Base-by-base conservation (phyloP, 2,797 vertebrate genomes). In the Poecilia velifera region DNA sequence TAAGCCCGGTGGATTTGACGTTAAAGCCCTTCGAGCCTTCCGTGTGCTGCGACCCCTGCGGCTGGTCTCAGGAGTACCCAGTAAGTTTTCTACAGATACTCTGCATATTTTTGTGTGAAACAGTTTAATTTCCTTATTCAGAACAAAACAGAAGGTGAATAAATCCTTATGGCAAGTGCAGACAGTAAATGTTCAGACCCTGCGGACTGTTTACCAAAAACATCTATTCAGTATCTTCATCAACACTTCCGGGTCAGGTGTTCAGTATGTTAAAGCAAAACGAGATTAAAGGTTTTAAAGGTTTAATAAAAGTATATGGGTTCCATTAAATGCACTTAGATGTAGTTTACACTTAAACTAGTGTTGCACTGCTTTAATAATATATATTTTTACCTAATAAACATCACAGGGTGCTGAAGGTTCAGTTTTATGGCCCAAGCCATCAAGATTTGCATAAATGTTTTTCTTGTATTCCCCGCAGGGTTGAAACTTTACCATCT, bases 21-120 rank as follows among this genome's bases (percentile, higher is more conserved):
- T 99, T 91, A 99, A 99, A 97, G 98, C 98, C 94, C 97, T 99
- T 87, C 96, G 98, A 96, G 98, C 98, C 95, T 99, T 99, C 93
- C 97, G 98, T 95, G 98, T 99, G 93, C 89, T 99, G 94, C 96
- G 98, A 95, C 98, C 98, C 91, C 97, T 99, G 90, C 97, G 98
- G 92, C 97, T 99, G 88, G 98, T 99, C 93, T 99, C 98, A 95
- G 98, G 98, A 96, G 98, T 99, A 93, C 98, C 98, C 96, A 99
- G 98, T 99, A 95, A 98, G 98, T 68, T 76, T 36, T 36, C 14
- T 25, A 4, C 36, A 14, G 47, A 53, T 39, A 13, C 22, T 13
- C 3, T 22, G 45, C 18, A 13, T 47, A 7, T 49, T 64, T 49
- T 41, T n/a, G n/a, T 49, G 22, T 57, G 39, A 41, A 78, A 75